Base-by-base conservation (phyloP, 2,113 vertebrate genomes). In the Indicator indicator region DNA sequence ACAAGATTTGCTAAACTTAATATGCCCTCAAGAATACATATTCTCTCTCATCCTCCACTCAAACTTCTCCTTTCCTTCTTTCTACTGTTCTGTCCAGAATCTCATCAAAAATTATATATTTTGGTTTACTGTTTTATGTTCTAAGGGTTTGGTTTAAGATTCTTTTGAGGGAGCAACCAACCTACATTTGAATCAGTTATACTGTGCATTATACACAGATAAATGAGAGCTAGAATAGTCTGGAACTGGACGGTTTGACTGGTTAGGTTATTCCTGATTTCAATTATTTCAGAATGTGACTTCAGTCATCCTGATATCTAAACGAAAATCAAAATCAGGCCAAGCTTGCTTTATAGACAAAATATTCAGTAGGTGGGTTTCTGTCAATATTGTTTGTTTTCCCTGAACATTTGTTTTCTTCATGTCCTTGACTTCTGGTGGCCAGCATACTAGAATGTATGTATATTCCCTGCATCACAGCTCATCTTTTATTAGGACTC, bases 171-270 rank as follows among this genome's bases (percentile, higher is more conserved):
- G 55, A 69, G 72, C 20, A 70, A 30, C 8, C 55, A 48, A 48
- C 32, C 9, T 6, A 12, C 9, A 38, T 20, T 79, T 42, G 30
- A 32, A 52, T 48, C 23, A 42, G 7, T 70, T 76, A 26, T 38
- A 11, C 3, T 40, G 6, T 0, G 0, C 50, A 59, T 38, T 56
- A 9, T 38, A 48, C 0, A 0, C 1, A 3, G 24, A 8, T 54
- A 85, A 80, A 80, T 30, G 14, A 88, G 59, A 73, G 16, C 5
- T 69, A 42, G 21, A 62, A 24, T 30, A 11, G 5, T 55, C 46
- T 86, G 27, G 40, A 86, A 81, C 7, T 9, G 1, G 3, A 52
- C 33, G 33, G 6, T 73, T 80, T 52, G 23, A 62, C 28, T 42
- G 26, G 77, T 44, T 8, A 80, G 6, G 32, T 4, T 75, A 4